Base-by-base conservation (phyloP, 2,113 vertebrate genomes). In the Melanerpes formicivorus region DNA sequence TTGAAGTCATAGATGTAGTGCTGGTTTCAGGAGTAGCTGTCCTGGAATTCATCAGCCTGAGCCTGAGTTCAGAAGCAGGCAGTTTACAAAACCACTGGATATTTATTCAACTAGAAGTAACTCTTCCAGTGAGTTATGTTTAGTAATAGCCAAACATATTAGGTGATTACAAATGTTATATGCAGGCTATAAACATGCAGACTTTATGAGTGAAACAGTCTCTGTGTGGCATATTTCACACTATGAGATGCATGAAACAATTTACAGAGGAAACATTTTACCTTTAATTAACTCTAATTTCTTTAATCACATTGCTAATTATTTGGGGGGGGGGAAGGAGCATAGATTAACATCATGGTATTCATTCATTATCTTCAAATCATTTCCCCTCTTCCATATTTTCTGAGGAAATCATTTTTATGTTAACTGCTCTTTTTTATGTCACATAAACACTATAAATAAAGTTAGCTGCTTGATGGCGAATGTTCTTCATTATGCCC, bases 241-340 rank as follows among this genome's bases (percentile, higher is more conserved):
- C 91, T 96, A 97, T 97, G 90, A 92, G 90, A 87, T 95, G 73
- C 59, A 95, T 48, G 66, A 93, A 96, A 96, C 70, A 86, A 96
- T 95, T 96, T 97, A 95, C 90, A 93, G 32, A 73, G 96, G 77
- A 96, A 97, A 95, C 29, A 95, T 93, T 97, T 97, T 97, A 97
- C 88, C 90, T 97, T 97, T 96, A 97, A 97, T 97, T 97, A 97
- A 95, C 88, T 95, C 90, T 95, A 95, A 97, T 97, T 96, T 97
- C 90, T 96, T 96, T 97, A 97, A 97, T 97, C 55, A 74, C 88
- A 60, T 93, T 93, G 34, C 67, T 95, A 96, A 96, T 97, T 95
- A 96, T 40, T 40, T 40, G 37, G 37, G 50, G 87, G 69, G 62
- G 62, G 63, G 71, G 93, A 96, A 96, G 97, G 67, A 93, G 67